Evolutionary conservation across 1,140 invertebrate species (phyloP).

Genomic region (Palaemon carinicauda): DNA sequence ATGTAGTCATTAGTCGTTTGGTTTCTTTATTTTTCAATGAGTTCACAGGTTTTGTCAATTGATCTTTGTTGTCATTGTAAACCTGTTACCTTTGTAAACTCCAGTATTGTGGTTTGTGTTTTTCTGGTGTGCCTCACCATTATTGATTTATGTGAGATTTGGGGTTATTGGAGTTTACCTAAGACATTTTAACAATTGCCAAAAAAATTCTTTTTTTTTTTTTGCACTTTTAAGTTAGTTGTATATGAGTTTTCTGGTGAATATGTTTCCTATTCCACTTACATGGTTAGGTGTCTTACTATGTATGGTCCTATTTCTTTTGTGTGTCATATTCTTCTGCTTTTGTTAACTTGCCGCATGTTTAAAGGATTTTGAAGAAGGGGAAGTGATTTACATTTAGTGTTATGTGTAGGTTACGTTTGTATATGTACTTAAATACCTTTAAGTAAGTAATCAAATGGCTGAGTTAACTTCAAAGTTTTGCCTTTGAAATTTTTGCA

Average conservation of each 20-base stretch:
- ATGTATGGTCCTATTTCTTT: conserved; percentile 49
- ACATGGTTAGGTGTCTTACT: conserved; percentile 43
- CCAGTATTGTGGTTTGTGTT: conserved; percentile 15
- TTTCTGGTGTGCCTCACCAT: conserved; percentile 30
- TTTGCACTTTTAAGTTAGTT: neutral
- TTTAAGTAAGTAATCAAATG: too few species aligned
- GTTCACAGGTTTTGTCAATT: conserved; percentile 35
- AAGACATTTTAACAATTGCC: conserved; percentile 41
- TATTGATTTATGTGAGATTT: conserved; percentile 22
- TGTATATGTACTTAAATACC: too few species aligned
- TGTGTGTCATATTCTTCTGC: conserved; percentile 54
- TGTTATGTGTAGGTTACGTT: neutral
- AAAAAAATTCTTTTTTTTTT: neutral
- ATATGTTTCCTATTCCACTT: neutral
- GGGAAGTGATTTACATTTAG: conserved; percentile 32
- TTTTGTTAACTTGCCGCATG: conserved; percentile 49
- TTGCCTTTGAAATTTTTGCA: too few species aligned
- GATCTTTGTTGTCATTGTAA: neutral
- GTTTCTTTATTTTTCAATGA: conserved; percentile 22
- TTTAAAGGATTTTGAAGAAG: conserved; percentile 28
- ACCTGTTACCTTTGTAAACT: conserved; percentile 9
- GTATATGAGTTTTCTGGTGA: neutral
- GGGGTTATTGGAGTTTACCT: conserved; percentile 25
- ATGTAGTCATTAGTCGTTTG: conserved; percentile 49
- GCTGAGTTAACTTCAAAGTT: too few species aligned